Evolutionary conservation across 2,113 vertebrate species (phyloP).

Genomic region (Campylomormyrus numenius): DNA sequence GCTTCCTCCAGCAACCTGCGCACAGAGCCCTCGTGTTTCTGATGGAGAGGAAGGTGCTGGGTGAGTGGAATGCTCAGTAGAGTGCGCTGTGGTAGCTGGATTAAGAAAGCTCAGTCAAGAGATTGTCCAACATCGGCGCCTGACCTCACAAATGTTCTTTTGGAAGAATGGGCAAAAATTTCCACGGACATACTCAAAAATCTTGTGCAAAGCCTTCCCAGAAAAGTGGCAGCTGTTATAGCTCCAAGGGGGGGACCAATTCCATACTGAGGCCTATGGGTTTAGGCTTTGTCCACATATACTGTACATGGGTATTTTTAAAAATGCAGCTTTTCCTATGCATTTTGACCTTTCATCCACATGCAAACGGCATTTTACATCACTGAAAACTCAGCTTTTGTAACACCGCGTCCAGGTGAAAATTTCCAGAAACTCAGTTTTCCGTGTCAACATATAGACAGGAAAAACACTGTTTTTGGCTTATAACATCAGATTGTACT

Average conservation of each 20-base stretch:
- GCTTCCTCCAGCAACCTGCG: slow-evolving; percentile 70
- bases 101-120: neutral
- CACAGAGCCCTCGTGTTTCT: slow-evolving; percentile 75
- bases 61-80: neutral
- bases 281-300: neutral
- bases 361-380: no score
- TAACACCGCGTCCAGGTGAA: no score
- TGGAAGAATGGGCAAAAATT: neutral
- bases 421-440: no score
- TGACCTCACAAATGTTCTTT: neutral
- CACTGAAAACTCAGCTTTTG: no score
- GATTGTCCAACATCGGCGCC: neutral
- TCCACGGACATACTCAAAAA: neutral
- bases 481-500: no score
- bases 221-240: neutral
- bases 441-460: no score
- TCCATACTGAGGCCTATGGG: neutral
- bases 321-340: no score
- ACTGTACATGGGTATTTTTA: no score
- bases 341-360: no score
- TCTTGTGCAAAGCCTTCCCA: neutral
- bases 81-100: neutral
- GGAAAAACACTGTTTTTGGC: no score
- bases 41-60: neutral
- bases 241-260: neutral